phyloP scores from a whole-genome alignment of 2,113 vertebrate species.

The Astur gentilis region DNA sequence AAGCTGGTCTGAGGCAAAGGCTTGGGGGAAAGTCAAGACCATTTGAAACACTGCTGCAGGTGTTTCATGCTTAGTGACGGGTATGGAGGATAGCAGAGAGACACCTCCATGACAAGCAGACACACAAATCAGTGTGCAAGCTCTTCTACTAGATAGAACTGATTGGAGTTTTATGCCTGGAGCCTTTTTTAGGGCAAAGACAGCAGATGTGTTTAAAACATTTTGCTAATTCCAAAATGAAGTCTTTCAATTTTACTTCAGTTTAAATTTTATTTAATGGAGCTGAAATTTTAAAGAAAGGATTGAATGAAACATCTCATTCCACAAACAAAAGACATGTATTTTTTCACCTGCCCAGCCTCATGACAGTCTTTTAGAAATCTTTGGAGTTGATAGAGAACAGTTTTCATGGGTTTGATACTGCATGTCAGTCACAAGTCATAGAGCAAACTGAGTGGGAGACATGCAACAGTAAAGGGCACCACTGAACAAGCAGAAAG shows the following conservation, averaged over 20 bases:
- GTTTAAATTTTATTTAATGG: background rate
- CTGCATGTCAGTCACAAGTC: background rate
- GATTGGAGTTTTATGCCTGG: background rate
- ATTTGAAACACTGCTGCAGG: background rate
- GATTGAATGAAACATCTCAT: background rate
- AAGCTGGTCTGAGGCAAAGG: background rate
- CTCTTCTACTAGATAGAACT: background rate
- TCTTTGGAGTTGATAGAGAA: background rate
- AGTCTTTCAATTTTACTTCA: background rate
- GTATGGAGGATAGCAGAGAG: background rate
- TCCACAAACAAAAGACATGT: fast-evolving
- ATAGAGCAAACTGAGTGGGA: background rate
- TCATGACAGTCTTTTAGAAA: background rate
- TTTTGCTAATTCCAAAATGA: background rate
- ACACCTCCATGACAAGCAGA: background rate
- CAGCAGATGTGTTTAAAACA: background rate
- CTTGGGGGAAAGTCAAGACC: background rate
- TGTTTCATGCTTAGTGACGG: background rate
- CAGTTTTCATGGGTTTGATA: background rate
- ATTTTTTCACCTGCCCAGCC: background rate
- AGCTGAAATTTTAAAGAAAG: background rate
- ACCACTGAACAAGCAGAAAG: background rate
- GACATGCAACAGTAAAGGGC: background rate
- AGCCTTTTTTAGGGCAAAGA: background rate
- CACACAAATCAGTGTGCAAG: background rate